A percentile compares a stretch with the other conserved stretches of the same genome.
These are phyloP conservation scores for Cynodonichthys magdalenae DNA, from an alignment of 2,797 vertebrate genomes.

Conservation along the genomic window DNA sequence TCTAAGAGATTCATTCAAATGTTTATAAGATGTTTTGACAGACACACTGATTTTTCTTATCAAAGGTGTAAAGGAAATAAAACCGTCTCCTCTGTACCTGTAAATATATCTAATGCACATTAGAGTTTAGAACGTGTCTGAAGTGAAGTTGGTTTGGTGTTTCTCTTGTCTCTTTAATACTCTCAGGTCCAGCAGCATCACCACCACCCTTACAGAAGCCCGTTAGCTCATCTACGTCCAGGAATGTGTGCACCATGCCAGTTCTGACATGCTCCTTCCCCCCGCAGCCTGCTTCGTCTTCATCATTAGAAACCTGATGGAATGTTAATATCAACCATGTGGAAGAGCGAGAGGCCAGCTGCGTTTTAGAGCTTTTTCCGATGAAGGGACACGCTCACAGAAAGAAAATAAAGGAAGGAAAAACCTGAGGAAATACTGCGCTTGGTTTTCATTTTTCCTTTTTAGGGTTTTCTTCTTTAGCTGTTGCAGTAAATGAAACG, in stretches of 20 bases:
- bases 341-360: constrained; percentile 51
- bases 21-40: no score
- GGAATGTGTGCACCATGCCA: constrained; percentile 72
- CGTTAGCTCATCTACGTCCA: constrained; percentile 52
- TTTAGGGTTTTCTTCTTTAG: no score
- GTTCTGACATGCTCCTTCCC: constrained; percentile 62
- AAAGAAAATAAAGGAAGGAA: constrained; percentile 51
- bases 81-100: no score
- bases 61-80: no score
- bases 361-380: constrained; percentile 56
- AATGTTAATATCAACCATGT: constrained; percentile 84
- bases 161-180: constrained; percentile 7
- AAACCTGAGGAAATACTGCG: constrained; percentile 9
- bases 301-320: constrained; percentile 74
- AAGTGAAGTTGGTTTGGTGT: background rate
- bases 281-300: constrained; percentile 58
- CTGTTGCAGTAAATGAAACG: constrained; percentile 24
- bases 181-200: constrained; percentile 2
- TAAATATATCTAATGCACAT: background rate
- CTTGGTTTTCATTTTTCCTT: constrained; percentile 38
- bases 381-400: constrained; percentile 32
- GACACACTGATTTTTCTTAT: no score
- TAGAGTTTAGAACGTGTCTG: no score
- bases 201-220: constrained; percentile 37
- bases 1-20: no score